Evolutionary conservation across 2,888 invertebrate species (phyloP).

Genomic region (Agrilus mali): DNA sequence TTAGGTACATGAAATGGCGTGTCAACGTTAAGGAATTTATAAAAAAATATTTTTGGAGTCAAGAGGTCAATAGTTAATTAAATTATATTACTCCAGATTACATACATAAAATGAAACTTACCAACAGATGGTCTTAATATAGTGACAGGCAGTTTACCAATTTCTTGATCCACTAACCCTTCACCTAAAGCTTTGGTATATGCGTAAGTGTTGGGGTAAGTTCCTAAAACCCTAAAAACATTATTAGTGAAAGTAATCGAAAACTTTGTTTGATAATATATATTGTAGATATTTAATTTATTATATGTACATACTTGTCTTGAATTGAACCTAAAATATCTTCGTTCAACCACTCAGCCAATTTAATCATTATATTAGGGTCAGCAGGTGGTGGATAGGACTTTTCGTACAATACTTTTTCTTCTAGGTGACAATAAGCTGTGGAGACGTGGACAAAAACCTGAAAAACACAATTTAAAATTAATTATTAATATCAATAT

Average conservation of each 20-base stretch:
- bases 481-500: not conserved
- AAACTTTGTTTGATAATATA: not conserved
- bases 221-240: slow-evolving; percentile 49
- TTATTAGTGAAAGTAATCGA: not conserved
- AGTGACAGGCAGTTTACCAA: slow-evolving; percentile 61
- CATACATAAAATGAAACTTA: slow-evolving; percentile 24
- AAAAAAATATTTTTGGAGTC: too few species aligned
- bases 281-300: not conserved
- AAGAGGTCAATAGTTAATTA: too few species aligned
- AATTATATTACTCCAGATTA: too few species aligned
- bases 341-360: slow-evolving; percentile 61
- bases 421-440: slow-evolving; percentile 74
- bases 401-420: slow-evolving; percentile 60
- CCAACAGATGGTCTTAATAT: slow-evolving; percentile 80
- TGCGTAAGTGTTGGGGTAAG: slow-evolving; percentile 84
- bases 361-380: slow-evolving; percentile 54
- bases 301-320: slow-evolving; percentile 31
- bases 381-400: slow-evolving; percentile 67
- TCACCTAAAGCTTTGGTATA: slow-evolving; percentile 90
- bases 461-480: slow-evolving; percentile 16
- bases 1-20: too few species aligned
- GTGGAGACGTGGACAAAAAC: slow-evolving; percentile 68
- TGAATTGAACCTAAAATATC: slow-evolving; percentile 47
- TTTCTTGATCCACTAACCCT: slow-evolving; percentile 65
- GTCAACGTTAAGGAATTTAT: too few species aligned